phyloP scores from a whole-genome alignment of 1,140 invertebrate species.

The Zaprionus lachaisei region DNA sequence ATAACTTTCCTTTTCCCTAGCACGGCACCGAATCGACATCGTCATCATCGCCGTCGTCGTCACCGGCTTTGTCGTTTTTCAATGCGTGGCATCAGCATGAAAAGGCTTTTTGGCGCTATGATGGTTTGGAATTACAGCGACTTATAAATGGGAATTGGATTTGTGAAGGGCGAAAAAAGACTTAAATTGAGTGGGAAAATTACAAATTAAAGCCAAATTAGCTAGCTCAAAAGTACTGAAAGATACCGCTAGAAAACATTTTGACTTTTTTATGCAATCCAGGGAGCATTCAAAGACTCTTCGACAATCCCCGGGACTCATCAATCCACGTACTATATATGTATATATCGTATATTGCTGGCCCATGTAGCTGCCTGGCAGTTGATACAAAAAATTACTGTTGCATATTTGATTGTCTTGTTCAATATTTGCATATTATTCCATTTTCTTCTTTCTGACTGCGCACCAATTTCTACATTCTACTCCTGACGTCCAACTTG shows the following conservation, averaged over 20 bases:
- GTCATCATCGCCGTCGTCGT: constrained; percentile 11
- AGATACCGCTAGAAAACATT: constrained; percentile 13
- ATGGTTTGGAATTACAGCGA: not conserved
- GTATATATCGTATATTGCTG: not conserved
- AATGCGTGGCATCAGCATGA: not conserved
- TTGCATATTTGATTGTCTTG: constrained; percentile 81
- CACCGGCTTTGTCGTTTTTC: constrained; percentile 6
- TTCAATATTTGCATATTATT: constrained; percentile 76
- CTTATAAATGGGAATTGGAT: not conserved
- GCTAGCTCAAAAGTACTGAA: not conserved
- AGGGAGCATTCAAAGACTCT: constrained; percentile 24
- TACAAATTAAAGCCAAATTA: not conserved
- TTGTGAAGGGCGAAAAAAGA: not conserved
- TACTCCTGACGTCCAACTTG: constrained; percentile 25
- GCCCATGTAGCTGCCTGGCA: constrained; percentile 12
- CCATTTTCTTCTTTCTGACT: constrained; percentile 39
- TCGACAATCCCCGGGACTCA: constrained; percentile 37
- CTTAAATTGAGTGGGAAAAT: not conserved
- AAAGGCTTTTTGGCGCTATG: constrained; percentile 2
- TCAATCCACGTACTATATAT: not conserved
- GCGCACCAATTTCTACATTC: not conserved
- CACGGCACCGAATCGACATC: constrained; percentile 24
- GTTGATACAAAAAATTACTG: constrained; percentile 71
- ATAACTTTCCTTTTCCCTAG: constrained; percentile 19
- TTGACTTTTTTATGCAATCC: not conserved